Conservation (phyloP, 2,888 invertebrate genomes). For the Embidobia sp. region DNA sequence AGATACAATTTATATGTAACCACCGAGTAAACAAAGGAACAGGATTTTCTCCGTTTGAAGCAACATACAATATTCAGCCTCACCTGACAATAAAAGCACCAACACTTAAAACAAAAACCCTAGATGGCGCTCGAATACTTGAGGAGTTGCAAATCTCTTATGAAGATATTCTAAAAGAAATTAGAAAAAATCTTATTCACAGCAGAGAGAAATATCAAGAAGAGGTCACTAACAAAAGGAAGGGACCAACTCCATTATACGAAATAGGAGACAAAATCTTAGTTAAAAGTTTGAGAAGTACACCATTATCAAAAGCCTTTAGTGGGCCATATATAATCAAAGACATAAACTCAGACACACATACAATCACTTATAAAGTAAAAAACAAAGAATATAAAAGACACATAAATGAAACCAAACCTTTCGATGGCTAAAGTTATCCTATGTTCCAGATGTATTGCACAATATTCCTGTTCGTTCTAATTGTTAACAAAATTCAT, state of each 20-base stretch:
- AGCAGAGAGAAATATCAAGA: conserved; percentile 10
- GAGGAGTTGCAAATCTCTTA: neutral
- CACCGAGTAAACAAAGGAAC: neutral
- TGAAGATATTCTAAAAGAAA: conserved; percentile 10
- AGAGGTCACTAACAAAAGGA: neutral
- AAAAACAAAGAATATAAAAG: neutral
- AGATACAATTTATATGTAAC: conserved; percentile 6
- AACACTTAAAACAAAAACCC: neutral
- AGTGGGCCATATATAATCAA: conserved; percentile 8
- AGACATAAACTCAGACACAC: conserved; percentile 8
- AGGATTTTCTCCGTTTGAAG: conserved; percentile 2
- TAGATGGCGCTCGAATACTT: conserved; percentile 1
- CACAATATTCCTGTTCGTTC: neutral
- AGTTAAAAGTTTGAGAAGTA: conserved; percentile 1
- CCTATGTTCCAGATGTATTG: neutral
- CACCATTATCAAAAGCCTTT: conserved; percentile 3
- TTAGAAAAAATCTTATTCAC: conserved; percentile 1
- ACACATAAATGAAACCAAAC: conserved; percentile 20
- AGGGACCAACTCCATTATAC: conserved; percentile 4
- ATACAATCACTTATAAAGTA: conserved; percentile 18
- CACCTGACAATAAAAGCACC: neutral
- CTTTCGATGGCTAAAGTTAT: conserved; percentile 3
- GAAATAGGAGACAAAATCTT: neutral
- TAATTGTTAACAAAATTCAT: no score
- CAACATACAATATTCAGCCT: neutral